phyloP scores from a whole-genome alignment of 2,113 vertebrate genomes.

The Empidonax alnorum region DNA sequence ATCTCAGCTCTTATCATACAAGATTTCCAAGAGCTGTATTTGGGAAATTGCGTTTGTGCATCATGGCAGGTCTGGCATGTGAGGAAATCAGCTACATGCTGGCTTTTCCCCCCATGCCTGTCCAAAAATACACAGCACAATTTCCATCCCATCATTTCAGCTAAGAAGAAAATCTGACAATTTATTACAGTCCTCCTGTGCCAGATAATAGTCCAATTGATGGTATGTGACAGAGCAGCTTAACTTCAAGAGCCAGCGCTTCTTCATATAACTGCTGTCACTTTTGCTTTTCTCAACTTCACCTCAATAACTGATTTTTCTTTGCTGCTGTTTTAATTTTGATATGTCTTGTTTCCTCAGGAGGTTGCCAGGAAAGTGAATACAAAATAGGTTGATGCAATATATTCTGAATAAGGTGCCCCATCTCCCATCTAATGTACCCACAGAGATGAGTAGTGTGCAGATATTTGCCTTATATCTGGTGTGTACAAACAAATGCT shows the following conservation, averaged over 20 bases:
- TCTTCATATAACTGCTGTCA: conserved; percentile 68
- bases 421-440: background rate
- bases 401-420: background rate
- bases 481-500: background rate
- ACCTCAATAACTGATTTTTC: conserved; percentile 62
- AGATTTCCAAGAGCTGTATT: background rate
- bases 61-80: conserved; percentile 30
- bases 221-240: conserved; percentile 75
- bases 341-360: conserved; percentile 44
- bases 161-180: conserved; percentile 79
- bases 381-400: conserved; percentile 37
- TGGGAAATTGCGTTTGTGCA: conserved; percentile 25
- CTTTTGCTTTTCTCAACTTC: conserved; percentile 67
- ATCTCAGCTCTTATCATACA: background rate
- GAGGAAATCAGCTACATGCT: conserved; percentile 24
- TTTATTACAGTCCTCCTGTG: conserved; percentile 75
- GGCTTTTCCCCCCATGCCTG: background rate
- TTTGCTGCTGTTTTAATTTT: conserved; percentile 67
- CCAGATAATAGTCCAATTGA: conserved; percentile 77
- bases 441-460: background rate
- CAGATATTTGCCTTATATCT: background rate
- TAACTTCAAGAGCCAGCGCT: conserved; percentile 71
- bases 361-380: conserved; percentile 51
- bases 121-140: conserved; percentile 64
- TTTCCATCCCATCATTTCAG: conserved; percentile 74